phyloP scores from a whole-genome alignment of 2,888 invertebrate species.

The Hybos culiciformis region DNA sequence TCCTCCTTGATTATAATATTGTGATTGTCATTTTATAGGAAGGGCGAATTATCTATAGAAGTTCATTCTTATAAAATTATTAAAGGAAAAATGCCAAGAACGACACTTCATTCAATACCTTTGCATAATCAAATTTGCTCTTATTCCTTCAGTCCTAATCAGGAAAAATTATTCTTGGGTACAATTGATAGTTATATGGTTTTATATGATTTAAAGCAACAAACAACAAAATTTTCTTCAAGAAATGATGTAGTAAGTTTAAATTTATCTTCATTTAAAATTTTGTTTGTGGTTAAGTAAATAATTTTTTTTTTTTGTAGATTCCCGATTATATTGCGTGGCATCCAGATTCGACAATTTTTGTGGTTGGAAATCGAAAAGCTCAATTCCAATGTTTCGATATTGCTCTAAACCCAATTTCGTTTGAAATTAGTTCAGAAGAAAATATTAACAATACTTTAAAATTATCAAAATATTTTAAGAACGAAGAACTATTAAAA shows the following conservation, averaged over 20 bases:
- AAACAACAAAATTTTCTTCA: conserved; percentile 54
- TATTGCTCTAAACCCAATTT: conserved; percentile 51
- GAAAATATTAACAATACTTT: too few relatives aligned
- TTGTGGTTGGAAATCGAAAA: conserved; percentile 53
- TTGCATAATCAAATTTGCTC: conserved; percentile 56
- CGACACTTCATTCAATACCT: conserved; percentile 52
- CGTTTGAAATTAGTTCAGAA: conserved; percentile 54
- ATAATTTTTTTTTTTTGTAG: conserved; percentile 27
- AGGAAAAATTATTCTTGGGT: conserved; percentile 61
- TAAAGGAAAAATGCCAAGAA: conserved; percentile 44
- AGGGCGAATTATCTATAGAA: conserved; percentile 58
- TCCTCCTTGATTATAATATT: too few relatives aligned
- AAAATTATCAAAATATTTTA: conserved; percentile 43
- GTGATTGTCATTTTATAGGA: too few relatives aligned
- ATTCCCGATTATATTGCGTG: conserved; percentile 54
- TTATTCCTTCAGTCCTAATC: conserved; percentile 52
- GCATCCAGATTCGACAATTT: conserved; percentile 56
- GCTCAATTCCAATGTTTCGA: conserved; percentile 67
- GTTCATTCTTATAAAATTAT: conserved; percentile 47
- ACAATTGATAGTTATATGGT: conserved; percentile 77
- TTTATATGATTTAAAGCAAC: conserved; percentile 59
- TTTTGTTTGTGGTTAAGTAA: background rate
- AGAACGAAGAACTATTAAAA: conserved; percentile 41
- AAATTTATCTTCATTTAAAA: background rate
- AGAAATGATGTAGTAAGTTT: conserved; percentile 66